These are phyloP conservation scores for Lagria hirta DNA, from an alignment of 2,888 invertebrate species.

Conservation along the genomic window DNA sequence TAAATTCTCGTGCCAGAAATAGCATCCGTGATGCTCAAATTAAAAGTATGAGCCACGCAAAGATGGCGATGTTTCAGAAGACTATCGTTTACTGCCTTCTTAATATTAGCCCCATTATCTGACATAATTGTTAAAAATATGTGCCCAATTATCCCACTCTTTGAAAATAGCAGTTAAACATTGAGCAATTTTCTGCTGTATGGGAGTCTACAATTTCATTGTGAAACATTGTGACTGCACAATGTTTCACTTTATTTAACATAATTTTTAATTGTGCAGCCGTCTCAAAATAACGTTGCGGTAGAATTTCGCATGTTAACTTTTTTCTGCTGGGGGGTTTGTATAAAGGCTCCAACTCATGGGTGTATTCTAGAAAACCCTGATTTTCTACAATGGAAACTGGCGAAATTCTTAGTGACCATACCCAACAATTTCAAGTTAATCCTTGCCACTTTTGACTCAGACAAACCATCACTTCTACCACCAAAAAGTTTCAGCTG, in stretches of 20 bases:
- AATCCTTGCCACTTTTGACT: constrained; percentile 7
- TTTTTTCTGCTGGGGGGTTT: constrained; percentile 27
- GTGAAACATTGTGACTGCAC: constrained; percentile 33
- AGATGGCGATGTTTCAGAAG: constrained; percentile 35
- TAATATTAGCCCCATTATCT: too few species aligned
- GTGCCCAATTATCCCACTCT: constrained; percentile 33
- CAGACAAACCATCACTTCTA: constrained; percentile 2
- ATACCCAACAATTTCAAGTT: constrained; percentile 30
- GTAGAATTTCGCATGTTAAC: constrained; percentile 28
- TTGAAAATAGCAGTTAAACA: constrained; percentile 29
- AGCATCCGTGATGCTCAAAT: constrained; percentile 27
- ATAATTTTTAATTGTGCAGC: constrained; percentile 25
- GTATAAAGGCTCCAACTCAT: constrained; percentile 32
- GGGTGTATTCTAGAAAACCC: constrained; percentile 34
- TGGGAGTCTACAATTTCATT: constrained; percentile 34
- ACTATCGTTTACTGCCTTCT: constrained; percentile 36
- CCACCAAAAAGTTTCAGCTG: constrained; percentile 8
- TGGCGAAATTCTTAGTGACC: constrained; percentile 31
- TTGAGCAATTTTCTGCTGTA: constrained; percentile 27
- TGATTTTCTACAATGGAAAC: constrained; percentile 36
- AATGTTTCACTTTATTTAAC: constrained; percentile 24
- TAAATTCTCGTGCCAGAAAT: constrained; percentile 28
- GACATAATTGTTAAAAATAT: constrained; percentile 38
- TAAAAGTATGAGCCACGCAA: constrained; percentile 15
- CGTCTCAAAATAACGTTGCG: constrained; percentile 22